phyloP scores from a whole-genome alignment of 2,797 vertebrate genomes.

The Enteromius paludinosus region DNA sequence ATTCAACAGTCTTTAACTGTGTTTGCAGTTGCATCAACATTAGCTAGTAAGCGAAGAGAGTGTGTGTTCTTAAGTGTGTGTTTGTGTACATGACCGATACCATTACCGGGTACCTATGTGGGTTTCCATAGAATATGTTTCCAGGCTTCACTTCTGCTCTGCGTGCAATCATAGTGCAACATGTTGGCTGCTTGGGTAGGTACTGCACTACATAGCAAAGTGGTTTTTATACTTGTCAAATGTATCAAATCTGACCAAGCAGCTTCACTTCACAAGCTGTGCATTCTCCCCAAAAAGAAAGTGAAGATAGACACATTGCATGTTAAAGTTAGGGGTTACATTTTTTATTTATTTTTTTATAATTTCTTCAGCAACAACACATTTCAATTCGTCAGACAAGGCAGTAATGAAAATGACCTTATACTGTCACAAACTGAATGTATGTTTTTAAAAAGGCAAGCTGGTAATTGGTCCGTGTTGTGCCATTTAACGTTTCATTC shows the following conservation, averaged over 20 bases:
- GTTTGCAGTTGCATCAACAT: constrained; percentile 17
- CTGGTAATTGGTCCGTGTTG: not conserved
- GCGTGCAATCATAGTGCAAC: constrained; percentile 56
- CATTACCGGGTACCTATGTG: constrained; percentile 33
- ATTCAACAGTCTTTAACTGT: constrained; percentile 24
- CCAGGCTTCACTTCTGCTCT: constrained; percentile 33
- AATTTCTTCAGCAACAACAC: not conserved
- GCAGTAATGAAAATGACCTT: not conserved
- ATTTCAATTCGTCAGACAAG: not conserved
- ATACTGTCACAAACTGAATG: not conserved
- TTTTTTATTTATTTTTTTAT: too few species aligned
- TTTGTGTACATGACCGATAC: constrained; percentile 14
- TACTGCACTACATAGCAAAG: not conserved
- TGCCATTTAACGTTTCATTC: not conserved
- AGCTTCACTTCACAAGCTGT: not conserved
- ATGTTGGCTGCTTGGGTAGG: constrained; percentile 42
- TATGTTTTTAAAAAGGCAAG: not conserved
- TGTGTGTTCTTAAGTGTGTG: constrained; percentile 18
- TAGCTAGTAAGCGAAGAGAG: constrained; percentile 18
- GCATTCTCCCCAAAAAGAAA: not conserved
- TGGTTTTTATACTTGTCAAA: not conserved
- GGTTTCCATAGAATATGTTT: constrained; percentile 48
- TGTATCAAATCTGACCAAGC: constrained; percentile 6
- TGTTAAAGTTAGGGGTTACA: not conserved
- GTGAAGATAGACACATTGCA: not conserved